phyloP scores from a whole-genome alignment of 2,113 vertebrate genomes.

The Bubalus kerabau region DNA sequence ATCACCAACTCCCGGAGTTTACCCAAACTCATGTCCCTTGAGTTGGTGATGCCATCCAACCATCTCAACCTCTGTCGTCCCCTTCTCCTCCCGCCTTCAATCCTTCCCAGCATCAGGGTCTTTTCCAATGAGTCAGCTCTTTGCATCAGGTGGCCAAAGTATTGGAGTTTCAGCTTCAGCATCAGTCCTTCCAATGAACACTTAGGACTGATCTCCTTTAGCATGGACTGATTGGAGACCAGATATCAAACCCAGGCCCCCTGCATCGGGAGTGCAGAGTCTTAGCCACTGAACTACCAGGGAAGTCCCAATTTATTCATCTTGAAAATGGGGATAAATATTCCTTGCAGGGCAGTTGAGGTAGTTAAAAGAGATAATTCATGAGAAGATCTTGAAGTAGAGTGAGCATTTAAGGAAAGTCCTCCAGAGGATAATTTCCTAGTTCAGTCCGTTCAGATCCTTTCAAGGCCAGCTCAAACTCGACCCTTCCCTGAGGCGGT shows the following conservation, averaged over 20 bases:
- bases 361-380: not conserved
- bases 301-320: not conserved
- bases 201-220: not conserved
- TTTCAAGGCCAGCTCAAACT: not conserved
- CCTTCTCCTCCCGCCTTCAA: not conserved
- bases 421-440: not conserved
- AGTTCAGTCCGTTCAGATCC: not conserved
- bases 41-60: not conserved
- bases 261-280: not conserved
- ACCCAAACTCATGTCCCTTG: not conserved
- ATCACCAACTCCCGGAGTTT: not conserved
- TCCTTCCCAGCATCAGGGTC: not conserved
- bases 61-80: fast-evolving
- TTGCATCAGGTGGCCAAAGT: not conserved
- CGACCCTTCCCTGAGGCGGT: not conserved
- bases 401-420: not conserved
- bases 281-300: not conserved
- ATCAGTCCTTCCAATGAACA: not conserved
- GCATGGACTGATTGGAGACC: not conserved
- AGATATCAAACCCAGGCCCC: not conserved
- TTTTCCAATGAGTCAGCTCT: not conserved
- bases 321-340: not conserved
- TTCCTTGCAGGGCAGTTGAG: not conserved
- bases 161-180: not conserved
- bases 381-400: not conserved